Evolutionary conservation across 2,113 vertebrate species (phyloP), one percentile per base, ranked within the genome.

Genomic region (Trogon melanurus): DNA sequence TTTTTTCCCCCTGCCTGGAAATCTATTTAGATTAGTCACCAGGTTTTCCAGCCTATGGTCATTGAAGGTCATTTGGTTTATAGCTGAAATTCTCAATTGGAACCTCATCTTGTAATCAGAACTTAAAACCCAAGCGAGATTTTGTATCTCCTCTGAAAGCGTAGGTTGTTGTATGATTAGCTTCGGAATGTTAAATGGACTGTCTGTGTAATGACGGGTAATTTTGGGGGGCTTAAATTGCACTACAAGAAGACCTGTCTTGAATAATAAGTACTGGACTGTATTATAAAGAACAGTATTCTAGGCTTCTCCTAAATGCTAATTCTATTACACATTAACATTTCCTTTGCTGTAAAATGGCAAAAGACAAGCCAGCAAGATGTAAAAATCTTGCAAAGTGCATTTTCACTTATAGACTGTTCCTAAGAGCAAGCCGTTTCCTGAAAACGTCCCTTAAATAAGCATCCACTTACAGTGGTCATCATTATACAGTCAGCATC

Each of bases 171-270:
- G 97, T 98, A 96, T 94, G 95, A 97, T 98, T 96, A 97, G 95
- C 90, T 97, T 97, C 92, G 94, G 95, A 98, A 97, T 97, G 96
- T 97, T 98, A 98, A 98, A 97, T 96, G 97, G 96, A 94, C 92
- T 97, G 90, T 95, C 97, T 97, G 93, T 86, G 86, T 96, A 94
- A 96, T 95, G 95, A 96, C 1, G 69, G 96, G 92, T 95, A 96
- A 98, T 98, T 98, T 94, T 87, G 94, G 96, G 96, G 93, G 96
- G 92, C 94, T 98, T 97, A 97, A 97, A 97, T 97, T 97, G 93
- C 89, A 72, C 82, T 58, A 62, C 54, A 74, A 96, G 96, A 96
- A 97, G 86, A 97, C 93, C 89, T 96, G 97, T 96, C 95, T 96
- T 95, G 96, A 97, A 98, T 95, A 95, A 94, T 93, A 96, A 97